Evolutionary conservation across 2,888 invertebrate species (phyloP).

Genomic region (Allygus modestus): DNA sequence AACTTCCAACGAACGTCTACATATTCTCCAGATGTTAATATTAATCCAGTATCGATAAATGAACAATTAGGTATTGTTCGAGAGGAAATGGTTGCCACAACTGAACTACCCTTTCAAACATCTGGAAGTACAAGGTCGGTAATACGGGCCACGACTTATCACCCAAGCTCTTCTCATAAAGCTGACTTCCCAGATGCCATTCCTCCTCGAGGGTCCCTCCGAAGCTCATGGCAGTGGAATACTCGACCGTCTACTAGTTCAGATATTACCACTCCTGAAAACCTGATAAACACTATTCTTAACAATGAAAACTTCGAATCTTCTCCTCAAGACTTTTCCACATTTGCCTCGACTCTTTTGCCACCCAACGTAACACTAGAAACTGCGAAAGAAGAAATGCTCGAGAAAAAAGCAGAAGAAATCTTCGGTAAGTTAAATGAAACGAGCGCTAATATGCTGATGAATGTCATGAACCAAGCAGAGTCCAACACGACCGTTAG

Average conservation of each 20-base stretch:
- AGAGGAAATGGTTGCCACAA: background rate
- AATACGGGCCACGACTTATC: constrained; percentile 62
- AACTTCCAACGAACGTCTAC: constrained; percentile 60
- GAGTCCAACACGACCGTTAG: constrained; percentile 72
- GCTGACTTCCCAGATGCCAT: constrained; percentile 47
- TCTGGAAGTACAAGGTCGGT: constrained; percentile 4
- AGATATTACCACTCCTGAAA: background rate
- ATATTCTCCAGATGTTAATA: constrained; percentile 55
- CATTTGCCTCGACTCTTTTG: constrained; percentile 49
- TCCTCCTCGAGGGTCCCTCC: constrained; percentile 59
- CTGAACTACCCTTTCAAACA: constrained; percentile 8
- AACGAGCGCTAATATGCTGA: constrained; percentile 84
- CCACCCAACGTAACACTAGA: constrained; percentile 50
- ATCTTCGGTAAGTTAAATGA: constrained; percentile 87
- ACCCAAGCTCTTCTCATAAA: constrained; percentile 51
- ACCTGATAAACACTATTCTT: constrained; percentile 4
- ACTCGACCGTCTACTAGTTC: background rate
- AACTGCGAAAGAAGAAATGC: constrained; percentile 69
- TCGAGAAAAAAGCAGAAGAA: constrained; percentile 84
- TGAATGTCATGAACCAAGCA: constrained; percentile 90
- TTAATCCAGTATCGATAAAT: constrained; percentile 45
- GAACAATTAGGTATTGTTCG: constrained; percentile 36
- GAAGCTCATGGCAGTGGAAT: constrained; percentile 61
- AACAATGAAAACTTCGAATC: constrained; percentile 19
- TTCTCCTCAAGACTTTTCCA: constrained; percentile 49